A percentile compares a stretch with the other conserved stretches of the same genome.
Evolutionary conservation across 1,140 invertebrate species (phyloP).

Genomic region (Whitmania pigra): DNA sequence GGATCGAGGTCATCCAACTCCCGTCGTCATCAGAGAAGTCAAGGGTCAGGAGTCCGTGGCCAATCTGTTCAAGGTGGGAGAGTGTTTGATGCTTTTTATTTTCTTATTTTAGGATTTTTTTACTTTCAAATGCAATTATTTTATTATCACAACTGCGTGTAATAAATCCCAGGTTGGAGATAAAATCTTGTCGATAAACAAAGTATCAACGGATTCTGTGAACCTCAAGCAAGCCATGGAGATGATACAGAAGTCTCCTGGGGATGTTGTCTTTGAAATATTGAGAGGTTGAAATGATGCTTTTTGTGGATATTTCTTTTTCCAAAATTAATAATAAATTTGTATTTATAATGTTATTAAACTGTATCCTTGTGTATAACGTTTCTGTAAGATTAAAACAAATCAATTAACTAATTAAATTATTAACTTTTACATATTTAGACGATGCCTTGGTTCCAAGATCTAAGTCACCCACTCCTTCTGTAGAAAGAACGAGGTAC

Average conservation of each 20-base stretch:
- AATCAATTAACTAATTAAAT: no score
- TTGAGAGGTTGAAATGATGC: slow-evolving; percentile 7
- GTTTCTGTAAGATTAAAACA: no score
- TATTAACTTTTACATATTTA: no score
- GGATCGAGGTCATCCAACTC: neutral
- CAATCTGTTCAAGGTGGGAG: neutral
- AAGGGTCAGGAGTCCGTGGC: neutral
- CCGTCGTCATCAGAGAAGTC: neutral
- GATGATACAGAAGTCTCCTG: neutral
- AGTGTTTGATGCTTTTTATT: neutral
- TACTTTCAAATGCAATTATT: neutral
- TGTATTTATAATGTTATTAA: no score
- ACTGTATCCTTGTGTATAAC: no score
- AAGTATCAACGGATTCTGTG: neutral
- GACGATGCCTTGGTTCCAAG: no score
- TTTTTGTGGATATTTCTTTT: no score
- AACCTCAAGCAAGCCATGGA: neutral
- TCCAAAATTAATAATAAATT: no score
- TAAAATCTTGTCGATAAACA: slow-evolving; percentile 1
- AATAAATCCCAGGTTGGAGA: neutral
- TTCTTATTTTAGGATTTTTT: neutral
- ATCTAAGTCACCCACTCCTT: no score
- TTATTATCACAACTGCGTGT: neutral
- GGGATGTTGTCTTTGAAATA: slow-evolving; percentile 11
- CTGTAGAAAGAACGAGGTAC: no score